Base-by-base conservation (phyloP, 2,888 invertebrate species). In the Chymomyza caudatula region DNA sequence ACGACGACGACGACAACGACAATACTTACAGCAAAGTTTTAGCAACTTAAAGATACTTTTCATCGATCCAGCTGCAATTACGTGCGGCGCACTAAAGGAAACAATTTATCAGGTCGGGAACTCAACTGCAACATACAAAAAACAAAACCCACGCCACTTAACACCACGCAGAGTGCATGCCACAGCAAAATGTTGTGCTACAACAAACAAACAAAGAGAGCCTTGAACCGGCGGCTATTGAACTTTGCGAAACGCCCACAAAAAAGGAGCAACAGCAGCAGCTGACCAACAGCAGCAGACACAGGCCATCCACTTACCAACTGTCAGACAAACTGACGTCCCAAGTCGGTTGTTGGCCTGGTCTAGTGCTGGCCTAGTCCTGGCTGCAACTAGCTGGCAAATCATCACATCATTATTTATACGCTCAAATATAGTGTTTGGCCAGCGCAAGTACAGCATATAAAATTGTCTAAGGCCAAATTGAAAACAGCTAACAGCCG, bases 331-430 rank as follows among this genome's bases (percentile, higher is more conserved):
- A 37, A 37, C 29, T 37, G 29, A 37, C 29, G 29, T 8, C 29
- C 1, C 11, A 37, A 37, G 29, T 11, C 29, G 29, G 29, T 37
- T 37, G 29, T 37, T 37, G 29, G 29, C 29, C 29, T 37, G 29
- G 11, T 37, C 29, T 25, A 25, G n/a, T n/a, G n/a, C n/a, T 5
- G 25, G 25, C 22, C 42, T 52, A 43, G 23, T 37, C 29, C 17
- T n/a, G n/a, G 1, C 37, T n/a, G 42, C 44, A 17, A 42, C 52
- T 42, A 67, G 62, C 85, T 74, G 79, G 85, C 80, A 80, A 80
- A 81, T 80, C 80, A 83, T 80, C 80, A 80, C 80, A 80, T 80
- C 80, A 80, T 80, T 80, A 80, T 82, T 80, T 80, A 80, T 84
- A 74, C 76, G 61, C 54, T 62, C 67, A 84, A 80, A 81, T 74